Conservation (phyloP, 2,888 invertebrate genomes). For the Xanthia togata region DNA sequence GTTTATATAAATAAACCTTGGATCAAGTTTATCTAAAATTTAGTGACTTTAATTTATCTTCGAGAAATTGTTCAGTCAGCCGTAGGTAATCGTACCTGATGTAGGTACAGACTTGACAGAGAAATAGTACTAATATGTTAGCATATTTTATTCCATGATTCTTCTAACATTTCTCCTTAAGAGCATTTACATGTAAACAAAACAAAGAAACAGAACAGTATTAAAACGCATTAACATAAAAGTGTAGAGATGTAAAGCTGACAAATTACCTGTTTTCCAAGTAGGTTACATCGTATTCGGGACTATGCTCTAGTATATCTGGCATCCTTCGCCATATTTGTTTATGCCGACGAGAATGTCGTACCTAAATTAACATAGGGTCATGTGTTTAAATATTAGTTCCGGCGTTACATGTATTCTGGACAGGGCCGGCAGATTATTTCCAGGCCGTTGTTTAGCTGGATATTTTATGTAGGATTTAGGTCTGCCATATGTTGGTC, state of each 20-base stretch:
- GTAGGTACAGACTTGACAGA: not conserved
- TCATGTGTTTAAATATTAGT: slow-evolving; percentile 58
- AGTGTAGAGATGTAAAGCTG: slow-evolving; percentile 32
- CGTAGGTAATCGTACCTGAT: not conserved
- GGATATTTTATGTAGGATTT: slow-evolving; percentile 33
- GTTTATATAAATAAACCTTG: no score
- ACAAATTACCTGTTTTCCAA: slow-evolving; percentile 57
- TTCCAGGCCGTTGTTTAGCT: slow-evolving; percentile 27
- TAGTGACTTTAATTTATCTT: not conserved
- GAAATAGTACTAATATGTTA: slow-evolving; percentile 3
- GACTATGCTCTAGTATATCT: slow-evolving; percentile 53
- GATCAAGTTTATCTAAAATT: no score
- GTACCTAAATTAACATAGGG: slow-evolving; percentile 60
- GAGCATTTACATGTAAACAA: slow-evolving; percentile 32
- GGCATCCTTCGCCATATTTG: slow-evolving; percentile 52
- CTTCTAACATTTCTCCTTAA: slow-evolving; percentile 7
- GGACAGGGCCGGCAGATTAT: slow-evolving; percentile 34
- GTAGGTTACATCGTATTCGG: slow-evolving; percentile 49
- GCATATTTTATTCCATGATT: not conserved
- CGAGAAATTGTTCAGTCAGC: not conserved
- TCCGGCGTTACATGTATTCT: slow-evolving; percentile 36
- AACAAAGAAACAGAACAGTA: slow-evolving; percentile 21
- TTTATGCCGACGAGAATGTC: slow-evolving; percentile 48
- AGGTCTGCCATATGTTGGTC: slow-evolving; percentile 20
- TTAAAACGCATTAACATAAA: slow-evolving; percentile 30